A percentile compares a stretch with the other conserved stretches of the same genome.
phyloP scores from a whole-genome alignment of 1,140 invertebrate genomes.

The Achroia grisella region DNA sequence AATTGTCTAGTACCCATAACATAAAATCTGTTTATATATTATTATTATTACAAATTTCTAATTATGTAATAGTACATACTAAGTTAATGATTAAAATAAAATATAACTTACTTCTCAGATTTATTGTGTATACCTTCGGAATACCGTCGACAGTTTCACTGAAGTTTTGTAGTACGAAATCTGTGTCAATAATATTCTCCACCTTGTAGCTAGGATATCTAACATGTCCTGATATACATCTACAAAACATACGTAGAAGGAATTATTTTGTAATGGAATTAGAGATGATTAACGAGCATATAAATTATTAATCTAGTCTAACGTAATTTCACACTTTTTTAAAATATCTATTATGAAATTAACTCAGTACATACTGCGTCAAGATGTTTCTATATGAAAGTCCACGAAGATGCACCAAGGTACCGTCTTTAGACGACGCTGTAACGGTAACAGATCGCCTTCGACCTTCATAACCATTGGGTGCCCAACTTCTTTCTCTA shows the following conservation, averaged over 20 bases:
- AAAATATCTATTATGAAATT: no score
- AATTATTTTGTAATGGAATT: no score
- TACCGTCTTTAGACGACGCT: slow-evolving; percentile 54
- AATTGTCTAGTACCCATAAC: no score
- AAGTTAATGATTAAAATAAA: no score
- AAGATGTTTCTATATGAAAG: slow-evolving; percentile 54
- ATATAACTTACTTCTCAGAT: slow-evolving; percentile 40
- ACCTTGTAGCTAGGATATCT: slow-evolving; percentile 37
- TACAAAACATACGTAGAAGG: slow-evolving; percentile 30
- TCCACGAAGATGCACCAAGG: slow-evolving; percentile 51
- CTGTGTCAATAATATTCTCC: slow-evolving; percentile 29
- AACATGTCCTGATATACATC: slow-evolving; percentile 41
- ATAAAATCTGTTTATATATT: no score
- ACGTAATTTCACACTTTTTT: no score
- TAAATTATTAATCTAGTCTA: no score
- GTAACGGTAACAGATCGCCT: slow-evolving; percentile 40
- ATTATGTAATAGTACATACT: no score
- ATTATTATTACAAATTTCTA: no score
- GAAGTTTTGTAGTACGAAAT: slow-evolving; percentile 48
- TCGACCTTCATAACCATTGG: slow-evolving; percentile 23
- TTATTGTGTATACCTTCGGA: slow-evolving; percentile 43
- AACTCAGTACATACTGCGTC: slow-evolving; percentile 37
- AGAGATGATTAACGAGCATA: no score
- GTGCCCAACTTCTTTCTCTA: slow-evolving; percentile 52
- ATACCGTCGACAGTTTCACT: slow-evolving; percentile 35